Evolutionary conservation across 2,888 invertebrate genomes (phyloP).

Genomic region (Emmelina monodactyla): DNA sequence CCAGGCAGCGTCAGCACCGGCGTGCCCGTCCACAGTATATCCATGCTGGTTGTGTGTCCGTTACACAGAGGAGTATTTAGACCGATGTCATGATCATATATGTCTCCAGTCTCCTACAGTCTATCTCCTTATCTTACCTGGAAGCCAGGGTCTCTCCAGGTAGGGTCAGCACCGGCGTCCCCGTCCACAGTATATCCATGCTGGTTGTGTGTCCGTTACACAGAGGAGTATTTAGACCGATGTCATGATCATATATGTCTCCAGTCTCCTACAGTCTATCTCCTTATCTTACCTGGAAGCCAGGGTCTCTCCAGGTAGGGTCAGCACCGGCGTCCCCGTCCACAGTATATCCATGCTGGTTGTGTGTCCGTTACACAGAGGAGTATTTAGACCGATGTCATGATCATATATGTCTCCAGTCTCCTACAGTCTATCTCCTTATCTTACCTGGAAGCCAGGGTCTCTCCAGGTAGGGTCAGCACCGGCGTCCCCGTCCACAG

Average conservation of each 20-base stretch:
- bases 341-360: constrained; percentile 99
- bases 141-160: constrained; percentile 87
- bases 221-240: constrained; percentile 98
- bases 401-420: too few species aligned
- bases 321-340: constrained; percentile 99
- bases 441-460: constrained; percentile 72
- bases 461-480: constrained; percentile 91
- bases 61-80: constrained; percentile 99
- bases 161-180: constrained; percentile 96
- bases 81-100: constrained; percentile 97
- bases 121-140: constrained; percentile 46
- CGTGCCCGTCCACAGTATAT: constrained; percentile 99
- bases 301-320: constrained; percentile 86
- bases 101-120: too few species aligned
- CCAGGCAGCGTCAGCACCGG: constrained; percentile 97
- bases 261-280: too few species aligned
- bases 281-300: constrained; percentile 68
- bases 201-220: constrained; percentile 99
- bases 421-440: too few species aligned
- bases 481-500: constrained; percentile 99
- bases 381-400: constrained; percentile 98
- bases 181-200: constrained; percentile 99
- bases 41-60: constrained; percentile 99
- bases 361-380: constrained; percentile 99
- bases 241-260: too few species aligned